phyloP scores from a whole-genome alignment of 2,888 invertebrate genomes.

The Pristionchus fissidentatus region DNA sequence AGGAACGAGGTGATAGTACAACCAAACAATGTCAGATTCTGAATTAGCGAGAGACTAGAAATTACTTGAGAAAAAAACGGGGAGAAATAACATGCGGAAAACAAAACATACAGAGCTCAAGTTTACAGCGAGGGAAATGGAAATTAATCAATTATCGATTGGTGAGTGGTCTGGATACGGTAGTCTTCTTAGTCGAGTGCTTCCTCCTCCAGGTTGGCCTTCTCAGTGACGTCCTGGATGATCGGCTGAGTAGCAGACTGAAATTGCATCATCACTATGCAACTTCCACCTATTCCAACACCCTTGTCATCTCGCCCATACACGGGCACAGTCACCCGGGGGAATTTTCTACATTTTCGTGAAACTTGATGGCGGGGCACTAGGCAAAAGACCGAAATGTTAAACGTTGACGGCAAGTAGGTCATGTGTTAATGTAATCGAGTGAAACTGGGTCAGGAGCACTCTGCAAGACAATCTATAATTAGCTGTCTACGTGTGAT shows the following conservation, averaged over 20 bases:
- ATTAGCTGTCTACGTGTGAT: too few relatives aligned
- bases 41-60: conserved; percentile 27
- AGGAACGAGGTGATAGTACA: not conserved
- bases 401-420: too few relatives aligned
- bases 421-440: too few relatives aligned
- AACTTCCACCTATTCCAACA: too few relatives aligned
- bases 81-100: conserved; percentile 14
- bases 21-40: not conserved
- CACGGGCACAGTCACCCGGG: too few relatives aligned
- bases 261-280: not conserved
- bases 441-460: too few relatives aligned
- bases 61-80: not conserved
- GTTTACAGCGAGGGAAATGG: not conserved
- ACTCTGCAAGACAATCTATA: too few relatives aligned
- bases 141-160: too few relatives aligned
- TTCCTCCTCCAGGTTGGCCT: conserved; percentile 37
- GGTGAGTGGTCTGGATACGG: not conserved
- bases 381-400: too few relatives aligned
- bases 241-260: not conserved
- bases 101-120: conserved; percentile 2
- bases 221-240: not conserved
- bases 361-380: too few relatives aligned
- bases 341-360: too few relatives aligned
- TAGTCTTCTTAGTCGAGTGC: conserved; percentile 34
- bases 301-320: too few relatives aligned